Evolutionary conservation across 2,797 vertebrate species (phyloP).

Genomic region (Phalloptychus januarius): DNA sequence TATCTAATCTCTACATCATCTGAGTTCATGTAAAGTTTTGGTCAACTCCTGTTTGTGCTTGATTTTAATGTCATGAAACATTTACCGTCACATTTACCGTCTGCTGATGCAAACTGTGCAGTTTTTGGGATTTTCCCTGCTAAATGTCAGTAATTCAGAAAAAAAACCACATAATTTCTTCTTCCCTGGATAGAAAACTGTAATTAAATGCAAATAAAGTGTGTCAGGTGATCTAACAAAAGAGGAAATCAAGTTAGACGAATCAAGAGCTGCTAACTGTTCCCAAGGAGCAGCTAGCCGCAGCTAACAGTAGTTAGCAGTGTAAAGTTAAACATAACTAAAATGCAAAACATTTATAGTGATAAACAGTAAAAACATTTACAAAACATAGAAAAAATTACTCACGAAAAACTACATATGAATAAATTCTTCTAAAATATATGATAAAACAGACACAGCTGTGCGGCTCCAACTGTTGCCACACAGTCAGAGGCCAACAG

Average conservation of each 20-base stretch:
- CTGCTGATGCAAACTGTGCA: slow-evolving; percentile 1
- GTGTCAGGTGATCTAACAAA: background rate
- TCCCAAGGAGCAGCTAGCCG: too few relatives aligned
- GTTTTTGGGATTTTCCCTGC: slow-evolving; percentile 53
- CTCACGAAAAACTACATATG: too few relatives aligned
- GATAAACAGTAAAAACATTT: too few relatives aligned
- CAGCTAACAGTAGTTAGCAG: too few relatives aligned
- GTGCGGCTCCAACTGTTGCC: too few relatives aligned
- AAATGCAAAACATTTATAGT: too few relatives aligned
- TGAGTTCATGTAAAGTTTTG: background rate
- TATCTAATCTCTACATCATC: background rate
- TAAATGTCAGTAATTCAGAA: slow-evolving; percentile 35
- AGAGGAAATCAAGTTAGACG: background rate
- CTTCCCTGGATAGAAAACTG: slow-evolving; percentile 1
- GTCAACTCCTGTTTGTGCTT: background rate
- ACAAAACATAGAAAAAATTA: too few relatives aligned
- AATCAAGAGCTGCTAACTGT: too few relatives aligned
- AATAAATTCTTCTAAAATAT: too few relatives aligned
- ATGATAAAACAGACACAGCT: too few relatives aligned
- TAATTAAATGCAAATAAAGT: background rate
- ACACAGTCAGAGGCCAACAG: too few relatives aligned
- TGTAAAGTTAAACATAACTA: too few relatives aligned
- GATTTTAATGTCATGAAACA: slow-evolving; percentile 20
- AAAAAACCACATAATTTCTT: background rate
- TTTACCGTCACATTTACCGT: slow-evolving; percentile 6